Evolutionary conservation across 2,888 invertebrate species (phyloP), one percentile per base, ranked within the genome.

Genomic region (Luperina nickerlii): DNA sequence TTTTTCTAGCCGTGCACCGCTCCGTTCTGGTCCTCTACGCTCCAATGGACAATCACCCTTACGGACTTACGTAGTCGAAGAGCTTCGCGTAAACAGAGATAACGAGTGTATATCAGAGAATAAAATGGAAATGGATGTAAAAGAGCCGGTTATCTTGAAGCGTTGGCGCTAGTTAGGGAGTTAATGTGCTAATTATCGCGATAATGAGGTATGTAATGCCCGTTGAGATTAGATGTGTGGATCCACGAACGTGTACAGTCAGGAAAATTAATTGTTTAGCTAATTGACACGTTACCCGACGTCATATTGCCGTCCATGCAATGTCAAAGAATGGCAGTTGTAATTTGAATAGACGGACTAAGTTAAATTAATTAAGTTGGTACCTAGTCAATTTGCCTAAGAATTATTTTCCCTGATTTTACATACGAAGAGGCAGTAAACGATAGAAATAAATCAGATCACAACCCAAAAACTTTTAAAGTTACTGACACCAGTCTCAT

Each of bases 71-170:
- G 82, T 82, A 86, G 71, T 73, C 67, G 62, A 66, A 69, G 80
- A 72, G 74, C 60, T 72, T 18, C 82, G 15, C 66, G 68, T 70
- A 78, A 69, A 88, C 76, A 60, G 60, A 81, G 88, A 85, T 85
- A 76, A 85, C 75, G 54, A 70, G 66, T 67, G 67, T 81, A 84
- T 81, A 79, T 85, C 88, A 81, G 81, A 65, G 66, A 84, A 69
- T 79, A 67, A 80, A 76, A 85, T 85, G 88, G 81, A 85, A 85
- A 87, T 85, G 74, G 66, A 85, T 85, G 84, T 76, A 79, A 85
- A 88, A 85, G 81, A 87, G 85, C 62, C 51, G 63, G 62, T 85
- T 85, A 85, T 85, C 86, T 87, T 38, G 32, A 65, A 62, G 42
- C 72, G 24, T 51, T 70, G 32, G 74, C 65, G 67, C 62, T 79